phyloP scores from a whole-genome alignment of 1,140 invertebrate species.

The Plutomurus gul region DNA sequence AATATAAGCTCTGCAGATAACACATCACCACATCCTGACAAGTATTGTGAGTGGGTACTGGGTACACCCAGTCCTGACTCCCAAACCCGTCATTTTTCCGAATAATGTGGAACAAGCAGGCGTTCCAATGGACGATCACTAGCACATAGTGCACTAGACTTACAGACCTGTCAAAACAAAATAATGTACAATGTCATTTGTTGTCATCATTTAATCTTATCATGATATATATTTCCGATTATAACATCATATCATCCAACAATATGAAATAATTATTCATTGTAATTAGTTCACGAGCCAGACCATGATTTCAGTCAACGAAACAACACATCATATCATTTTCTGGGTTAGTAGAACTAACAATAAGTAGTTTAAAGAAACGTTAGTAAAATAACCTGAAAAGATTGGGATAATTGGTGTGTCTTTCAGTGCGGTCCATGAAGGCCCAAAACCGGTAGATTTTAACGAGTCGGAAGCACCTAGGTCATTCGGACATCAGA shows the following conservation, averaged over 20 bases:
- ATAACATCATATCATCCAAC: too few relatives aligned
- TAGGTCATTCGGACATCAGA: too few relatives aligned
- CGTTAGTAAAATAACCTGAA: constrained; percentile 70
- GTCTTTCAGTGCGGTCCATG: constrained; percentile 95
- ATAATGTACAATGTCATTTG: too few relatives aligned
- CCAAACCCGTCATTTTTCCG: constrained; percentile 92
- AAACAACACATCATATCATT: too few relatives aligned
- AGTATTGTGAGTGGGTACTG: constrained; percentile 68
- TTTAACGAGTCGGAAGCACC: constrained; percentile 95
- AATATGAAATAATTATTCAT: not conserved
- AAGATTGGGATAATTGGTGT: constrained; percentile 98
- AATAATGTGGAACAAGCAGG: constrained; percentile 95
- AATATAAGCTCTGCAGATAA: constrained; percentile 97
- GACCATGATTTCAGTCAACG: too few relatives aligned
- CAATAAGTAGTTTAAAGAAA: not conserved
- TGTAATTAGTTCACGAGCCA: too few relatives aligned
- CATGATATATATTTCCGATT: too few relatives aligned
- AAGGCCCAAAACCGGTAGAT: constrained; percentile 98
- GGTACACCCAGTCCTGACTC: constrained; percentile 85
- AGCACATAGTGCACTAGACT: constrained; percentile 94
- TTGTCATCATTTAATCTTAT: too few relatives aligned
- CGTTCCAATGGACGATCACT: constrained; percentile 99
- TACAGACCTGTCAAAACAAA: constrained; percentile 57
- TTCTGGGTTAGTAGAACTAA: not conserved
- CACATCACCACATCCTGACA: constrained; percentile 86